Conservation (phyloP, 2,797 vertebrate species). For the Enteromius paludinosus region DNA sequence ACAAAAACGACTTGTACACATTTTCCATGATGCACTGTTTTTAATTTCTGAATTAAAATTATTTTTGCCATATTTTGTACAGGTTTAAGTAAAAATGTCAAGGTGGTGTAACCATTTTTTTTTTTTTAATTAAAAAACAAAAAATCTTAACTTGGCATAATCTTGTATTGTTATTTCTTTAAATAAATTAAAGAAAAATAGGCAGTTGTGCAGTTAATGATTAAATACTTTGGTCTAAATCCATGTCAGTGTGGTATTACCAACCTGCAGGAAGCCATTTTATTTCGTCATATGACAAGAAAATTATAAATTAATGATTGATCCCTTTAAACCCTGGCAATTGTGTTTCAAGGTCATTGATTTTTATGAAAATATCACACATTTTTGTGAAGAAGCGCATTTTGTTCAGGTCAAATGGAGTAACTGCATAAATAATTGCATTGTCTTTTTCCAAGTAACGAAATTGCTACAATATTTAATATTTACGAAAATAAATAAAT, state of each 20-base stretch:
- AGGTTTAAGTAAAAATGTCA: not conserved
- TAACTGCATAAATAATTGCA: not conserved
- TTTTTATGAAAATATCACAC: not conserved
- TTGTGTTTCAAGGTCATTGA: constrained; percentile 23
- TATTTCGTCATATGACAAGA: not conserved
- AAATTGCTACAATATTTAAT: not conserved
- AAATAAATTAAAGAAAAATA: not conserved
- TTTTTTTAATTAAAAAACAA: too few relatives aligned
- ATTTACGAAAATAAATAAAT: not conserved
- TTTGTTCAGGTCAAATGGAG: not conserved
- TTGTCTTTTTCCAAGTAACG: not conserved
- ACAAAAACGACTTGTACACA: not conserved
- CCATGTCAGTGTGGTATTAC: constrained; percentile 1
- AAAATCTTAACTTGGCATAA: not conserved
- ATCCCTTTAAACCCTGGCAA: not conserved
- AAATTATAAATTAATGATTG: not conserved
- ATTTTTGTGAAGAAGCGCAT: not conserved
- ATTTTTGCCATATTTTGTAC: not conserved
- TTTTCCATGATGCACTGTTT: not conserved
- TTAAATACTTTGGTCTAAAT: not conserved
- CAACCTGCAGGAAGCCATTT: constrained; percentile 25
- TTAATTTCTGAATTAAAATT: not conserved
- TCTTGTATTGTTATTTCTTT: not conserved
- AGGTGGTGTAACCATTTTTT: not conserved
- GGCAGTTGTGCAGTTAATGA: not conserved